Conservation (phyloP, 2,888 invertebrate genomes). For the Metacarcinus magister region DNA sequence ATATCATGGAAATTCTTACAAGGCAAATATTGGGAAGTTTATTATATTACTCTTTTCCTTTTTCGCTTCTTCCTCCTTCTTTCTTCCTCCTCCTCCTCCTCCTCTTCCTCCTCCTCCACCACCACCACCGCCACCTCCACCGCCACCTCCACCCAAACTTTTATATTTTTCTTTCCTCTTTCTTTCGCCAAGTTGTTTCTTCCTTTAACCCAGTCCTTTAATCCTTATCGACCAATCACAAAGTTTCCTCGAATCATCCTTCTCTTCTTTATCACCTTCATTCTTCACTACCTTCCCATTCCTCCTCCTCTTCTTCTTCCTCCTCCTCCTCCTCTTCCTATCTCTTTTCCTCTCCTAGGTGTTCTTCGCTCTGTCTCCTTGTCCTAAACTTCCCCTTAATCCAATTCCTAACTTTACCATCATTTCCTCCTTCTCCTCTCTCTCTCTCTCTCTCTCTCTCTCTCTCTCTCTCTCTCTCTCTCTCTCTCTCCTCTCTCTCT, state of each 20-base stretch:
- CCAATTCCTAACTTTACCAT: not conserved
- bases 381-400: not conserved
- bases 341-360: not conserved
- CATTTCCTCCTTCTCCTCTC: not conserved
- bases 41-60: no score
- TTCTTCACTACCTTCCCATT: not conserved
- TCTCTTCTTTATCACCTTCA: not conserved
- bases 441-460: not conserved
- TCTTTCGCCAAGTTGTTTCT: not conserved
- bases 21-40: no score
- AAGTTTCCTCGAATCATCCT: not conserved
- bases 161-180: not conserved
- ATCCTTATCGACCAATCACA: not conserved
- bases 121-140: not conserved
- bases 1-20: no score
- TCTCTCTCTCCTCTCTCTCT: not conserved
- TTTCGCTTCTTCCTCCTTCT: no score
- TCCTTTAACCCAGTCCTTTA: not conserved
- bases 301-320: not conserved
- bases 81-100: not conserved
- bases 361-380: not conserved
- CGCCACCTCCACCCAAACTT: not conserved
- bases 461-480: not conserved
- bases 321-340: not conserved
- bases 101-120: not conserved